Percentiles rank a stretch among this genome's conserved stretches.
These are phyloP conservation scores for Chauna torquata DNA, from an alignment of 2,113 vertebrate species.

Conservation along the genomic window DNA sequence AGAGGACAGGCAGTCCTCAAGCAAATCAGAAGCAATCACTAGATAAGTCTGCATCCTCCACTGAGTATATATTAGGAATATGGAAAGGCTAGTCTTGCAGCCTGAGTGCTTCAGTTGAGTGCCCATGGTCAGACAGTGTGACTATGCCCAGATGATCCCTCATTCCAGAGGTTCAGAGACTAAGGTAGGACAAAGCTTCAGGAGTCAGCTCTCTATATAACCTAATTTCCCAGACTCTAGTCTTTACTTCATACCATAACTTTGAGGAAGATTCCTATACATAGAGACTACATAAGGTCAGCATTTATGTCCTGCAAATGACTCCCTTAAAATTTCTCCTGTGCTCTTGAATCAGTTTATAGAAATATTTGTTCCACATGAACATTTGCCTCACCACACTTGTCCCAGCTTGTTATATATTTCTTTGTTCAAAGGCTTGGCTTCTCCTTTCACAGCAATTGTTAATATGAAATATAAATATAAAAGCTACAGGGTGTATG, in stretches of 20 bases:
- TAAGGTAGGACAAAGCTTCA: not conserved
- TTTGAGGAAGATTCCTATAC: not conserved
- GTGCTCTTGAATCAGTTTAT: slow-evolving; percentile 55
- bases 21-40: not conserved
- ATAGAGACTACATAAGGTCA: slow-evolving; percentile 48
- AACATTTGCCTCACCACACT: slow-evolving; percentile 63
- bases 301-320: slow-evolving; percentile 47
- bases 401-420: slow-evolving; percentile 59
- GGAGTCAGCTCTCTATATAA: not conserved
- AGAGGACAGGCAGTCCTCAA: not conserved
- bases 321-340: slow-evolving; percentile 52
- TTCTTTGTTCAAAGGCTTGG: slow-evolving; percentile 67
- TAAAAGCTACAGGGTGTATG: slow-evolving; percentile 34
- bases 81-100: not conserved
- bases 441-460: slow-evolving; percentile 46
- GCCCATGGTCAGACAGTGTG: not conserved
- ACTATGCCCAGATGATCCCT: not conserved
- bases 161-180: not conserved
- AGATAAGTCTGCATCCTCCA: not conserved
- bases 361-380: slow-evolving; percentile 68
- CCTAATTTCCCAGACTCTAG: not conserved
- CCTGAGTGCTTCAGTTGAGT: not conserved
- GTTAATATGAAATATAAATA: slow-evolving; percentile 49
- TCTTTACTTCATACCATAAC: not conserved
- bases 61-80: not conserved